Base-by-base conservation (phyloP, 2,888 invertebrate species). In the Lepidocyrtoides sp. region DNA sequence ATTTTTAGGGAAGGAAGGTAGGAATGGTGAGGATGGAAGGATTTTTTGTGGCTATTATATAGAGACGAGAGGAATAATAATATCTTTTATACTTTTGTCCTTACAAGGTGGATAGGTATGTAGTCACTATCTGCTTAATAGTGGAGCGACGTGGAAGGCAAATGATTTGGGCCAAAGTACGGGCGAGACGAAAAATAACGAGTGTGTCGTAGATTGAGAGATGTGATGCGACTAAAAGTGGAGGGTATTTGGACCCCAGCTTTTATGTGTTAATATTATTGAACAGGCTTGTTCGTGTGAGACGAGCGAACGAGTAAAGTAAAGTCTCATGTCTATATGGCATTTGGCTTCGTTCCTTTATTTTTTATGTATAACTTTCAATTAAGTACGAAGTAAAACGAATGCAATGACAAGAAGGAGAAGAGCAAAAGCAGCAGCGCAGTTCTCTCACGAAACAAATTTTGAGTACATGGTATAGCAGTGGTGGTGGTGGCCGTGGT, bases 21-120 rank as follows among this genome's bases (percentile, higher is more conserved):
- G 91, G 86, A 91, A 91, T 81, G 75, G 91, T 44, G 48, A 85
- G 91, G 91, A 91, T 91, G 91, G 91, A 83, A 77, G 48, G 69
- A 66, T 83, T 89, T 81, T 89, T 72, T 72, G 69, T 89, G 72
- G 57, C 26, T 48, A 23, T 54, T 69, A 57, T 77, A 63, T 60
- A 79, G 48, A 48, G 23, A 54, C 84, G 85, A 63, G 90, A 79
- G 77, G 69, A 85, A 85, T 85, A 85, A 85, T 85, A 85, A 85
- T 85, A 91, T 91, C 90, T 91, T 91, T 91, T 86, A 91, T 91
- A 91, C 90, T 91, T 91, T 91, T 91, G 85, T 85, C 90, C 85
- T 91, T 91, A 91, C 85, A 91, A 91, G 90, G 90, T 85, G 81
- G 90, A 85, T 91, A 91, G 90, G 90, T 91, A 91, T 85, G 90